These are phyloP conservation scores for Bombus soroeensis DNA, from an alignment of 1,140 invertebrate species.

Conservation along the genomic window DNA sequence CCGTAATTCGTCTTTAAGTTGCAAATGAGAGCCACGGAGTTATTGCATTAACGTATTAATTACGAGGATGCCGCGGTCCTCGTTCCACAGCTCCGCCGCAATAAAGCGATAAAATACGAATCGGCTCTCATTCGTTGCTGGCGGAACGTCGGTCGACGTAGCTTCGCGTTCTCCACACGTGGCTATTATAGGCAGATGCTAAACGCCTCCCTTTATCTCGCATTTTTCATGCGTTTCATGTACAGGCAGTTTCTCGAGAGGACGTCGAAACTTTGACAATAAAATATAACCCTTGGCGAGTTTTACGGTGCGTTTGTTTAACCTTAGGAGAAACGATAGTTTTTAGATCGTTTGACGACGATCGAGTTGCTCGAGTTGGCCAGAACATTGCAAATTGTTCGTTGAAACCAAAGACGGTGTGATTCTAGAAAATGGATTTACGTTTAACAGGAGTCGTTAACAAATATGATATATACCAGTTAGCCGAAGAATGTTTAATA, in stretches of 20 bases:
- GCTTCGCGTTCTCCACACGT: background rate
- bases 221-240: background rate
- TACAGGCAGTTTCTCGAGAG: background rate
- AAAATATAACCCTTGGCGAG: background rate
- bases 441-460: too few species aligned
- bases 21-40: conserved; percentile 8
- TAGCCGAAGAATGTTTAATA: too few species aligned
- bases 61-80: conserved; percentile 7
- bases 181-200: background rate
- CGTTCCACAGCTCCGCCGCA: background rate
- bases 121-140: background rate
- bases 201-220: background rate
- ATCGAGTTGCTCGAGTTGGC: too few species aligned
- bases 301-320: background rate
- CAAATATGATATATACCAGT: too few species aligned
- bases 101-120: conserved; percentile 30
- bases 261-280: background rate
- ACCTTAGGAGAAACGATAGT: too few species aligned
- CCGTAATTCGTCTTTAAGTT: conserved; percentile 7
- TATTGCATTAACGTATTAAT: conserved; percentile 28
- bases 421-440: too few species aligned
- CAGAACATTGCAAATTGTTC: too few species aligned
- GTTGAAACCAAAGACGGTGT: too few species aligned
- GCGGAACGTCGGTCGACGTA: background rate
- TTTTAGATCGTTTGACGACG: too few species aligned